A percentile compares a stretch with the other conserved stretches of the same genome.
phyloP scores from a whole-genome alignment of 2,113 vertebrate genomes.

The Cynocephalus volans region DNA sequence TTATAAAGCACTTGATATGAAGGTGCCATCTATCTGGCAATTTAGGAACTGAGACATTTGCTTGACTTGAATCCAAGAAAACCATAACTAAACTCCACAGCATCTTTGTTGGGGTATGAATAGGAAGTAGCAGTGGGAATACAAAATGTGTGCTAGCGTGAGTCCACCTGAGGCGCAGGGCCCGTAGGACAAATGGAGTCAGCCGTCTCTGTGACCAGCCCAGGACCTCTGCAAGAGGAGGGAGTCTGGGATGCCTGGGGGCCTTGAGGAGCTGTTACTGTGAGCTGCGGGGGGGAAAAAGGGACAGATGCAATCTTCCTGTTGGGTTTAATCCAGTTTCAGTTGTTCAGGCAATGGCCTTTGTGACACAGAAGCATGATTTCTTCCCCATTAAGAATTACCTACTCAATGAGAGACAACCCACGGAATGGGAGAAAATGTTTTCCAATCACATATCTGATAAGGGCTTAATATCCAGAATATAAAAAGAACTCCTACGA shows the following conservation, averaged over 20 bases:
- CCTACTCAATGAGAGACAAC: background rate
- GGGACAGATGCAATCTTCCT: background rate
- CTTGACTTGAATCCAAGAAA: background rate
- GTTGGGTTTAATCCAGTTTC: background rate
- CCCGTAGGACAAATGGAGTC: background rate
- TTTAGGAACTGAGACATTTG: background rate
- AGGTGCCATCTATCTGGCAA: background rate
- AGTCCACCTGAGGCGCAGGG: background rate
- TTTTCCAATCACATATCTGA: background rate
- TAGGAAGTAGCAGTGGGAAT: background rate
- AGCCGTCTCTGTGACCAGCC: background rate
- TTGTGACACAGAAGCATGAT: no score
- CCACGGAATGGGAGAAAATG: background rate
- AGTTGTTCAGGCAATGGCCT: background rate
- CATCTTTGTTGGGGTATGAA: background rate
- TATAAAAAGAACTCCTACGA: background rate
- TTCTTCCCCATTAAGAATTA: background rate
- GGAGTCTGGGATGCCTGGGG: rapidly evolving
- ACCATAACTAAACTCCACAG: background rate
- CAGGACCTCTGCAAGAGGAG: background rate
- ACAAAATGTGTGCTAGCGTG: rapidly evolving
- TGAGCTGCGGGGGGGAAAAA: background rate
- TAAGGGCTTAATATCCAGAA: background rate
- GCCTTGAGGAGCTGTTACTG: no score
- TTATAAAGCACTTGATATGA: background rate